Percentiles rank a stretch among this genome's conserved stretches.
phyloP scores from a whole-genome alignment of 2,113 vertebrate species.

The Amia ocellicauda region DNA sequence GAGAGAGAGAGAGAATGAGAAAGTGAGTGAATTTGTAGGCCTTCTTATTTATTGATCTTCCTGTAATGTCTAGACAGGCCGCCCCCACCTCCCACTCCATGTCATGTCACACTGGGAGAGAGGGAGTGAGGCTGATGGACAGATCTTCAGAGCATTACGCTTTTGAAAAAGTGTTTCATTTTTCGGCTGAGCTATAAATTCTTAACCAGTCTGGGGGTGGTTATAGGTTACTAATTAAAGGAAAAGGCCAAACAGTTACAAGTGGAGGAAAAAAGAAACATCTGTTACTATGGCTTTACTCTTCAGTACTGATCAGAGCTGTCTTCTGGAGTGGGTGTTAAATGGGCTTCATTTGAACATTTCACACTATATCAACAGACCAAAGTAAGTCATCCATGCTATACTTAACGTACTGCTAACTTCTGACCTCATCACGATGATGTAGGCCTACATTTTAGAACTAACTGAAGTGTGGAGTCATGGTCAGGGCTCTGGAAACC shows the following conservation, averaged over 20 bases:
- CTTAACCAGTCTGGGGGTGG: too few relatives aligned
- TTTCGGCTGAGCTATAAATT: not conserved
- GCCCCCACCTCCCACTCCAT: not conserved
- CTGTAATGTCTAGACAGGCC: constrained; percentile 9
- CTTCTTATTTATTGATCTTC: constrained; percentile 9
- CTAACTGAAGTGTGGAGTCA: too few relatives aligned
- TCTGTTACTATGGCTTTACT: constrained; percentile 1
- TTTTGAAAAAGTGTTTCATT: not conserved
- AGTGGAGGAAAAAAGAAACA: constrained; percentile 1
- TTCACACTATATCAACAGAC: too few relatives aligned
- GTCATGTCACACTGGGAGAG: not conserved
- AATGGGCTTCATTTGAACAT: too few relatives aligned
- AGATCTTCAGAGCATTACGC: not conserved
- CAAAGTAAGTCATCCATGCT: too few relatives aligned
- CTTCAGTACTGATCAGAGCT: constrained; percentile 16
- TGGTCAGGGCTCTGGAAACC: too few relatives aligned
- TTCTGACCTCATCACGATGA: too few relatives aligned
- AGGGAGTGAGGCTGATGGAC: constrained; percentile 13
- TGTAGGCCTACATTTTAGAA: too few relatives aligned
- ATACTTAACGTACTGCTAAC: too few relatives aligned
- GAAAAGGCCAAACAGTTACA: too few relatives aligned
- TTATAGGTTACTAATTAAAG: constrained; percentile 9
- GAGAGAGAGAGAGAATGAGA: constrained; percentile 25
- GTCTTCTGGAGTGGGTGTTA: not conserved
- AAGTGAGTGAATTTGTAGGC: constrained; percentile 2